Conservation (phyloP, 2,888 invertebrate species). For the Cerastoderma edule region DNA sequence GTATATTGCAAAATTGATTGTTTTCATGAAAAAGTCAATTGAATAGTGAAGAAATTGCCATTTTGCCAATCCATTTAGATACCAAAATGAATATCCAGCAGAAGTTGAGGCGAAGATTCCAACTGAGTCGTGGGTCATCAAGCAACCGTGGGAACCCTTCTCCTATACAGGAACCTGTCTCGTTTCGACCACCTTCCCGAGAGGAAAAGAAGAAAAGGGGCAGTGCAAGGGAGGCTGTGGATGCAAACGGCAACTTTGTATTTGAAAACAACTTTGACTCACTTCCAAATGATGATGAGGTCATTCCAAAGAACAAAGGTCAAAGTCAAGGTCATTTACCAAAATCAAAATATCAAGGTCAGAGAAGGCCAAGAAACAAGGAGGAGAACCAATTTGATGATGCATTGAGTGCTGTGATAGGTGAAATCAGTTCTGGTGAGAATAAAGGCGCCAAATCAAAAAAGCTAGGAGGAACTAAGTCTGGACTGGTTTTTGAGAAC, state of each 20-base stretch:
- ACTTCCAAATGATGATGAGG: background rate
- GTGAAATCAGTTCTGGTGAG: conserved; percentile 4
- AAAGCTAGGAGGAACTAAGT: background rate
- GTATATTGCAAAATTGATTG: no score
- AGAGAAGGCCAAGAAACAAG: background rate
- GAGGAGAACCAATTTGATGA: background rate
- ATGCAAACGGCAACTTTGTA: conserved; percentile 10
- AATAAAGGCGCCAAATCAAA: background rate
- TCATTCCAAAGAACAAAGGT: background rate
- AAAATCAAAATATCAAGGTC: background rate
- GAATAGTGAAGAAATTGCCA: no score
- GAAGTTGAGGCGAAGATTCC: background rate
- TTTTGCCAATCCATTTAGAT: conserved; percentile 15
- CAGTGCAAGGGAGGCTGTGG: background rate
- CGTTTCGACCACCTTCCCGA: conserved; percentile 7
- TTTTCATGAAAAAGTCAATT: no score
- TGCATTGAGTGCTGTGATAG: conserved; percentile 9
- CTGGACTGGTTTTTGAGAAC: conserved; percentile 21
- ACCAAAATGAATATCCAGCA: conserved; percentile 10
- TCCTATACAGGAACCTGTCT: conserved; percentile 11
- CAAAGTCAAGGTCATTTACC: no score
- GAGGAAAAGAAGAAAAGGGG: background rate
- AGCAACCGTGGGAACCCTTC: conserved; percentile 8
- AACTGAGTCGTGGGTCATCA: conserved; percentile 10
- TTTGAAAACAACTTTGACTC: conserved; percentile 25